phyloP scores from a whole-genome alignment of 2,888 invertebrate genomes.

The Diloba caeruleocephala region DNA sequence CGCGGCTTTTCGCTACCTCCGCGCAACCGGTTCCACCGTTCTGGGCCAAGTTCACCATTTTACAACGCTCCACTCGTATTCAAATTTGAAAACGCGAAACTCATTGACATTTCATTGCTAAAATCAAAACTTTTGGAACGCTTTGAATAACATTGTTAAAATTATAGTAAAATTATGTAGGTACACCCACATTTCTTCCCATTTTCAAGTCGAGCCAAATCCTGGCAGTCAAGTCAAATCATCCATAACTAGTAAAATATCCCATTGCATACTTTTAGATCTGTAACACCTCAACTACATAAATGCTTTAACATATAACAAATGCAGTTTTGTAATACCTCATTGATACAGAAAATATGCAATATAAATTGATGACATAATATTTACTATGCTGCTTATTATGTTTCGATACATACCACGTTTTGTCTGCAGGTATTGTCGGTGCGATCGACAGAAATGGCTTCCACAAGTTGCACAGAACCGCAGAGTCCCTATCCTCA shows the following conservation, averaged over 20 bases:
- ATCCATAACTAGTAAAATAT: too few relatives aligned
- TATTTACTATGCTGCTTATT: too few relatives aligned
- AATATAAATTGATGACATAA: too few relatives aligned
- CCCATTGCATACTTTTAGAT: too few relatives aligned
- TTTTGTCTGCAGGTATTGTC: slow-evolving; percentile 43
- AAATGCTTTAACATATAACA: neutral
- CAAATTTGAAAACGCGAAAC: slow-evolving; percentile 8
- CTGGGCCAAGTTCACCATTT: slow-evolving; percentile 67
- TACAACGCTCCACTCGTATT: slow-evolving; percentile 26
- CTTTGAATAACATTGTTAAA: neutral
- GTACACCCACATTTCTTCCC: too few relatives aligned
- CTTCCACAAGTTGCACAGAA: slow-evolving; percentile 6
- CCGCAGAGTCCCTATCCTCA: slow-evolving; percentile 7
- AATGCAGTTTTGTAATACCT: too few relatives aligned
- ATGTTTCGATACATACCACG: neutral
- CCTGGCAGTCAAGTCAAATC: too few relatives aligned
- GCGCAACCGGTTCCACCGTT: slow-evolving; percentile 59
- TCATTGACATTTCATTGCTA: neutral
- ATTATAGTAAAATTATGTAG: too few relatives aligned
- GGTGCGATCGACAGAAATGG: slow-evolving; percentile 15
- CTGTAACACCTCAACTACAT: too few relatives aligned
- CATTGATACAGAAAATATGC: too few relatives aligned
- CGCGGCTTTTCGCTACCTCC: slow-evolving; percentile 36
- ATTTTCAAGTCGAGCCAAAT: too few relatives aligned
- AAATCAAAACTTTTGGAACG: neutral